Conservation (phyloP, 2,113 vertebrate species). For the Ploceus nigricollis region DNA sequence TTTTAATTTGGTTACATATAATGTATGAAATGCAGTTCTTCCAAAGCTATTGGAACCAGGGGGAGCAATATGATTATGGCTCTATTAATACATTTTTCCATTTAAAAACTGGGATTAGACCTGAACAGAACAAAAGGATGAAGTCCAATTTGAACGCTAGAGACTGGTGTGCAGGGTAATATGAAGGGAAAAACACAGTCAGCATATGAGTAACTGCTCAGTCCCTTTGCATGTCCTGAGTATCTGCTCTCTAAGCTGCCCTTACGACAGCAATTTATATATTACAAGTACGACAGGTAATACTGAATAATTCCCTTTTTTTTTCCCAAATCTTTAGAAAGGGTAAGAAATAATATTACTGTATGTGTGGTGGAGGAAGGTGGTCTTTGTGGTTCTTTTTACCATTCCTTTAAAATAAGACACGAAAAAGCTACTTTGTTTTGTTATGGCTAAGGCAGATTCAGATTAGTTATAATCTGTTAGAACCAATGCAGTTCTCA, state of each 20-base stretch:
- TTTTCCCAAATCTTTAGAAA: neutral
- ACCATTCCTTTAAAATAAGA: neutral
- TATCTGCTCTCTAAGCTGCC: neutral
- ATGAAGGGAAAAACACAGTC: neutral
- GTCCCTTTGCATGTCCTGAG: neutral
- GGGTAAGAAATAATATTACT: neutral
- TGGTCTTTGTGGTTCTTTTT: neutral
- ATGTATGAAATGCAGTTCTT: neutral
- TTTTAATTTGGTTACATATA: constrained; percentile 29
- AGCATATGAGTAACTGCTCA: neutral
- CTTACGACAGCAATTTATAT: neutral
- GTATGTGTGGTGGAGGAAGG: neutral
- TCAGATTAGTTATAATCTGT: neutral
- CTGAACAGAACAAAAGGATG: neutral
- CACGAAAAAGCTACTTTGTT: neutral
- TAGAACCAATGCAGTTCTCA: rapidly evolving
- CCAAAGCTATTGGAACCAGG: constrained; percentile 26
- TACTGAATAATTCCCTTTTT: neutral
- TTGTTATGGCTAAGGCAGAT: neutral
- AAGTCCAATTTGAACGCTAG: neutral
- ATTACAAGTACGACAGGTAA: neutral
- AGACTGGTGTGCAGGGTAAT: neutral
- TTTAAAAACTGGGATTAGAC: constrained; percentile 11
- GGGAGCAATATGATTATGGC: constrained; percentile 5
- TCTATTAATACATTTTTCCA: constrained; percentile 10